These are phyloP conservation scores for Callorhinus ursinus DNA, from an alignment of 2,113 vertebrate genomes.

Conservation along the genomic window DNA sequence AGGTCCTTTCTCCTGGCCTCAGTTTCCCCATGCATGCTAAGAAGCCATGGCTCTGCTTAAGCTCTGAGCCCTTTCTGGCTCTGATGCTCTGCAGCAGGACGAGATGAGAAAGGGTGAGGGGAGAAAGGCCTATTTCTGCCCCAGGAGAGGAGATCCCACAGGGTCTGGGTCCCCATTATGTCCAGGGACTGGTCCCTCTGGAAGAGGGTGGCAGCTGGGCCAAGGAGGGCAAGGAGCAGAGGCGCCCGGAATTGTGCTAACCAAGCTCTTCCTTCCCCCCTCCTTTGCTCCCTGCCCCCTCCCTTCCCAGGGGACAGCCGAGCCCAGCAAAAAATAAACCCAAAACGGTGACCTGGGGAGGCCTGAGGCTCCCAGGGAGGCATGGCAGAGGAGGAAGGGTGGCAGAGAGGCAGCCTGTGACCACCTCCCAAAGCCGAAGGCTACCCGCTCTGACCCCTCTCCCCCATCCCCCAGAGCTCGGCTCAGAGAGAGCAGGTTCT, in stretches of 20 bases:
- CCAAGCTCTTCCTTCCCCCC: slow-evolving; percentile 49
- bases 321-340: slow-evolving; percentile 79
- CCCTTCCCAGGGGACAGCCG: slow-evolving; percentile 50
- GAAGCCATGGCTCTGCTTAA: neutral
- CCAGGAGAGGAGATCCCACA: neutral
- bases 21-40: slow-evolving; percentile 31
- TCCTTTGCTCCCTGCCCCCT: slow-evolving; percentile 37
- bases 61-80: neutral
- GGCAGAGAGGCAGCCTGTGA: neutral
- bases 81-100: neutral
- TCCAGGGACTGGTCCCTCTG: neutral
- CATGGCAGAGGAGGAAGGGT: neutral
- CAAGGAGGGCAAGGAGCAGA: slow-evolving; percentile 46
- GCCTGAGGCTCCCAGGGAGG: slow-evolving; percentile 45
- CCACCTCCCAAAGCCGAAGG: neutral
- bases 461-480: neutral
- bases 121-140: neutral
- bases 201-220: slow-evolving; percentile 14
- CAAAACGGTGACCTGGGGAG: slow-evolving; percentile 63
- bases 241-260: slow-evolving; percentile 64
- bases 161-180: neutral
- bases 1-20: neutral
- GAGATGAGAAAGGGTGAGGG: neutral
- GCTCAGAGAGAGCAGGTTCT: neutral
- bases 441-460: neutral